Percentiles rank a stretch among this genome's conserved stretches.
These are phyloP conservation scores for Chelon auratus DNA, from an alignment of 2,797 vertebrate genomes.

Conservation along the genomic window DNA sequence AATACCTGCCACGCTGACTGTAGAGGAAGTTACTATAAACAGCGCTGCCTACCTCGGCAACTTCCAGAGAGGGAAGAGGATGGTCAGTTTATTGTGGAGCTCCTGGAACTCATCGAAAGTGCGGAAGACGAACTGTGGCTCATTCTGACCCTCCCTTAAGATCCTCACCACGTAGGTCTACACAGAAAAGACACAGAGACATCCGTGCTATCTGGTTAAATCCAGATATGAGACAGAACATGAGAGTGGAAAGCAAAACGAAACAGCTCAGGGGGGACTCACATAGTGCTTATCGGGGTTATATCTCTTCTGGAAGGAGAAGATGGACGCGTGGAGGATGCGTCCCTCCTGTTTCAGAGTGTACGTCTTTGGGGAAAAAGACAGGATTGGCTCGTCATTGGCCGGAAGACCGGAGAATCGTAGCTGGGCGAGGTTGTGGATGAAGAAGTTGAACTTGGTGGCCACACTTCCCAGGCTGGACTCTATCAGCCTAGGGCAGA, in stretches of 20 bases:
- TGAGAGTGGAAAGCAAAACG: accelerated
- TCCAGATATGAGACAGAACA: neutral
- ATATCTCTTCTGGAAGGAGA: slow-evolving; percentile 98
- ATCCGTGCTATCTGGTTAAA: neutral
- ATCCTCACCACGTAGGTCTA: slow-evolving; percentile 96
- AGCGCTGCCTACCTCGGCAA: slow-evolving; percentile 88
- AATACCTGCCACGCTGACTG: neutral
- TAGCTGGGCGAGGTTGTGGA: slow-evolving; percentile 97
- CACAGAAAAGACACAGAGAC: slow-evolving; percentile 38
- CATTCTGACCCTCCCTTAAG: slow-evolving; percentile 91
- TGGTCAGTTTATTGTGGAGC: slow-evolving; percentile 96
- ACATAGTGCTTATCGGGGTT: slow-evolving; percentile 99
- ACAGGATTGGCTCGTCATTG: slow-evolving; percentile 95
- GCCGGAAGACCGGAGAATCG: slow-evolving; percentile 95
- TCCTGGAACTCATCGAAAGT: slow-evolving; percentile 99
- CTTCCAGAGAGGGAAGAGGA: slow-evolving; percentile 97
- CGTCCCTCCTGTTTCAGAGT: slow-evolving; percentile 94
- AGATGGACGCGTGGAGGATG: slow-evolving; percentile 92
- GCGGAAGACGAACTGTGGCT: slow-evolving; percentile 94
- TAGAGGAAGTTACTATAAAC: neutral
- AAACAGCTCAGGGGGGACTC: slow-evolving; percentile 54
- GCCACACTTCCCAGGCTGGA: slow-evolving; percentile 97
- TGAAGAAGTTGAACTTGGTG: slow-evolving; percentile 99
- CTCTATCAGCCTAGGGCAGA: slow-evolving; percentile 89
- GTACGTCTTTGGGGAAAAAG: slow-evolving; percentile 95